Evolutionary conservation across 2,888 invertebrate species (phyloP), one percentile per base, ranked within the genome.

Genomic region (Seira musarum): DNA sequence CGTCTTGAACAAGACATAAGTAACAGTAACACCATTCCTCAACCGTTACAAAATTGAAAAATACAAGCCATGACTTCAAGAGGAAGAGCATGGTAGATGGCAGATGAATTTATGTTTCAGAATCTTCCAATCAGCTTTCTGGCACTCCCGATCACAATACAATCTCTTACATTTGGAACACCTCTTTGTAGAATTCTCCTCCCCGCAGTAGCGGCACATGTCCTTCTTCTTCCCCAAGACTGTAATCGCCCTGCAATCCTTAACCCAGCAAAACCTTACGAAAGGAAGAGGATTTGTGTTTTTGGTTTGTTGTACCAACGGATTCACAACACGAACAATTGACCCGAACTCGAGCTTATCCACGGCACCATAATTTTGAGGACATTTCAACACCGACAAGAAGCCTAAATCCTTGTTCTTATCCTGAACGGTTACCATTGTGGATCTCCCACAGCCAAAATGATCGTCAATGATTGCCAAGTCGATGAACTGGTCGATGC

Each of bases 381-480:
- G 46, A 53, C 46, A 67, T 13, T 77, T 77, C 57, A 77, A 77
- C 19, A 81, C 49, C 60, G 53, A 78, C 0, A 81, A 1, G 2
- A 64, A 13, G 8, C 46, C 35, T 24, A 40, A 24, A 10, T 76
- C 74, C 13, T 80, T 76, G 19, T 80, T 64, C 0, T 72, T 67
- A 25, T 82, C 82, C 19, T 79, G 46, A 0, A 17, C 79, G 10
- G 79, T n/a, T 1, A 73, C 21, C 1, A 15, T 19, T 35, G 80
- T 64, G 1, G 78, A 57, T 1, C 60, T 17, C 0, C 21, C 60
- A 2, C 66, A 21, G 2, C 63, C 17, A 35, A 63, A 24, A 6
- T 79, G 68, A 17, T 82, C 76, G 10, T 82, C 80, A 24, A 82
- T 72, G 0, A 82, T 35, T 15, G 71, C 68, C 0, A 82, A 19